Base-by-base conservation (phyloP, 2,797 vertebrate species). In the Peromyscus nudipes region DNA sequence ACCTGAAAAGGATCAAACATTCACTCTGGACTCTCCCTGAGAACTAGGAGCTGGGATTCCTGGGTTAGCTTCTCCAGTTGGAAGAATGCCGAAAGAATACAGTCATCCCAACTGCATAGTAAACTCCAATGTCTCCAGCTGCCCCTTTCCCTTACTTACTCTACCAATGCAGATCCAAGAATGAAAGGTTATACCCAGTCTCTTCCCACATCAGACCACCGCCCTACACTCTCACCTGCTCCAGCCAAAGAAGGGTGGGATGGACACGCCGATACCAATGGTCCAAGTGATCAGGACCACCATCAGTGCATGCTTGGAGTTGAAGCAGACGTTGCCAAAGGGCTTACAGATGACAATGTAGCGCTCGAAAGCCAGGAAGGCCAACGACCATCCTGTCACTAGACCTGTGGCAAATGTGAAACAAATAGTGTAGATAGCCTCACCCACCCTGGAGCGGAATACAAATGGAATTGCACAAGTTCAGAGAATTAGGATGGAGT, bases 281-380 rank as follows among this genome's bases (percentile, higher is more conserved):
- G 86, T 16, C 99, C 99, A 99, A 55, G 98, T 99, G 94, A 98
- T 97, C 29, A 89, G 96, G 31, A 99, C 98, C 0, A 98, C 99
- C 29, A 97, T 55, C 46, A 99, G 1, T 0, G 99, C 98, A 0
- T 99, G 99, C 64, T 96, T 97, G 77, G 98, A 98, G 97, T 46
- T 98, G 96, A 99, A 99, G 96, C 98, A 98, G 88, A 99, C 99
- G 92, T 98, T 98, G 79, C 99, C 99, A 0, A 99, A 99, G 0
- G 99, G 99, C 93, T 99, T 99, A 97, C 99, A 99, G 98, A 99
- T 99, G 97, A 99, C 98, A n/a, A 99, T 91, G 93, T 99, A 99
- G 91, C 99, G 98, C 95, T 99, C 99, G 0, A 99, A 98, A 9
- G 99, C 99, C 77, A 99, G 97, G 97, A 99, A 98, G 0, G 99